Base-by-base conservation (phyloP, 2,797 vertebrate species). In the Eptatretus atami region DNA sequence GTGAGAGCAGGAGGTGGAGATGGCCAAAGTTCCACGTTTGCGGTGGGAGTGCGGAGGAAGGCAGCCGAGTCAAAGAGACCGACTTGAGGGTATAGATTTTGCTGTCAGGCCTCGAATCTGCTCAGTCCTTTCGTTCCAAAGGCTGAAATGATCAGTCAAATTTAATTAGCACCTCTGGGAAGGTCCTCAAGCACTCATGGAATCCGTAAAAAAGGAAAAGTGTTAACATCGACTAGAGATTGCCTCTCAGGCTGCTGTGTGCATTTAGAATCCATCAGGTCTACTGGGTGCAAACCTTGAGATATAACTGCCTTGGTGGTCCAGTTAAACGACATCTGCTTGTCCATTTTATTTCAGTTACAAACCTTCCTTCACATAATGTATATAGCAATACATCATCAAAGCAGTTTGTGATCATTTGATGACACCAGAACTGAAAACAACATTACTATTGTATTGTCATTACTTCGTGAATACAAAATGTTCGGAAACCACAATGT, bases 101-200 rank as follows among this genome's bases (percentile, higher is more conserved):
- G 57, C 25, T 61, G 57, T 61, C 57, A 61, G 57, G 25, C 25
- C 25, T n/a, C 25, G 57, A n/a, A 61, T 61, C 57, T 61, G 25
- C n/a, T 61, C 25, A 25, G n/a, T n/a, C 25, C n/a, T n/a, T 25
- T 61, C 57, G 9, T n/a, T 61, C 57, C 57, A 9, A 44, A 61
- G 57, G n/a, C 25, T 61, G n/a, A 61, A n/a, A 25, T 25, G 25
- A 61, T 61, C 57, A 61, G 57, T 61, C 57, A 12, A 61, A n/a
- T 61, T 61, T 61, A 61, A 61, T 61, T 61, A 61, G 25, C 57
- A n/a, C 57, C 11, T n/a, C 9, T 61, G 57, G 57, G 57, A 61
- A 61, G 25, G 25, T 25, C n/a, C 11, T 61, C 31, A 44, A 44
- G 57, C 57, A 61, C 57, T 61, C 25, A n/a, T 61, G 57, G 57